These are phyloP conservation scores for Trichonephila clavata DNA, from an alignment of 1,140 invertebrate species.

Conservation along the genomic window DNA sequence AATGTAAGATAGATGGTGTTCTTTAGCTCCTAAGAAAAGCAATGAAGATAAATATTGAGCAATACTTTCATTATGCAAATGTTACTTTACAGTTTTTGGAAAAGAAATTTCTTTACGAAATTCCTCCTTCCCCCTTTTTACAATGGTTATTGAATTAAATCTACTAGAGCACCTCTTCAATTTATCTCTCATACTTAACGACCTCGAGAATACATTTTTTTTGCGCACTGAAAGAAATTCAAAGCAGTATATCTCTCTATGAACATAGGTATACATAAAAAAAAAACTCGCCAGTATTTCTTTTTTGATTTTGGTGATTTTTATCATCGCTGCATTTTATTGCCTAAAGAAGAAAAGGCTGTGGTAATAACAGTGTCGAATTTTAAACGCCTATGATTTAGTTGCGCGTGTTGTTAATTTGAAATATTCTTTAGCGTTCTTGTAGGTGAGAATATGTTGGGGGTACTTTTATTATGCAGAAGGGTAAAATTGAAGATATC, in stretches of 20 bases:
- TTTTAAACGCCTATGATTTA: constrained; percentile 55
- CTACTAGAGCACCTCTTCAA: constrained; percentile 45
- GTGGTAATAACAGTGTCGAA: constrained; percentile 61
- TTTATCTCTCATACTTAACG: constrained; percentile 51
- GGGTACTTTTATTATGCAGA: background rate
- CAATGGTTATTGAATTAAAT: constrained; percentile 70
- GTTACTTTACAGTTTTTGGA: constrained; percentile 37
- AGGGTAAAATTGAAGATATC: constrained; percentile 10
- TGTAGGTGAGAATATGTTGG: constrained; percentile 12
- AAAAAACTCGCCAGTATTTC: constrained; percentile 14
- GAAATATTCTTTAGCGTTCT: background rate
- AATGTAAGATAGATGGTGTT: constrained; percentile 57
- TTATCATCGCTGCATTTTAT: constrained; percentile 45
- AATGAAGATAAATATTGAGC: constrained; percentile 73
- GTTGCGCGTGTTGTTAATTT: constrained; percentile 20
- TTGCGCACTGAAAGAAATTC: background rate
- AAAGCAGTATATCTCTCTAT: background rate
- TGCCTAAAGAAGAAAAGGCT: background rate
- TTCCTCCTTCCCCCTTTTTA: background rate
- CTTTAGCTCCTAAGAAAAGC: constrained; percentile 43
- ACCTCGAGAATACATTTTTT: background rate
- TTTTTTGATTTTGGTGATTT: constrained; percentile 36
- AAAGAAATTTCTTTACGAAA: background rate
- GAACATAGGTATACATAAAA: background rate
- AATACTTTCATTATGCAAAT: constrained; percentile 74